Base-by-base conservation (phyloP, 1,140 invertebrate genomes). In the Adoxophyes honmai region DNA sequence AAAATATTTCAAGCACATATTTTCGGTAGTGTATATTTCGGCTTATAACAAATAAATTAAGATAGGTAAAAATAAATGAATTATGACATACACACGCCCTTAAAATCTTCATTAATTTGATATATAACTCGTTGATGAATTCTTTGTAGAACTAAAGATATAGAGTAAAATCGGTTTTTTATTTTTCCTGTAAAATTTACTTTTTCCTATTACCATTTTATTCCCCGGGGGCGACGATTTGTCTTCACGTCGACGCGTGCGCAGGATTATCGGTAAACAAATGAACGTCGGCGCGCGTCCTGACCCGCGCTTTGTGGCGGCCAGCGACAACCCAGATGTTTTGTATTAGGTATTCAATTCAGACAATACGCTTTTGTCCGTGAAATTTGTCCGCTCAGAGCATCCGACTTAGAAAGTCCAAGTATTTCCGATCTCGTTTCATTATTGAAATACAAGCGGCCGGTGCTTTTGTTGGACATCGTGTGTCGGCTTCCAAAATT, bases 401-500 rank as follows among this genome's bases (percentile, higher is more conserved):
- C 42, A 48, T 48, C 42, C n/a, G 18, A 48, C 62, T 54, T 60
- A 65, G 68, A 63, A 68, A 66, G 54, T 58, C 59, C 42, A 57
- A 57, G 58, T 57, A 38, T 48, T 57, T 60, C 39, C 56, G 56
- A 68, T 66, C 60, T 58, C 62, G 59, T 63, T 62, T 62, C 21
- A 56, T 66, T 64, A 68, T 70, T 52, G 38, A 54, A 64, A 66
- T 66, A 60, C 62, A 59, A 69, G 52, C 52, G 55, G 52, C 44
- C 34, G 57, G 55, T 52, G 64, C 60, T 59, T 77, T 72, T 73
- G 68, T 77, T 57, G 58, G 16, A 28, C 21, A 3, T 60, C 68
- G 63, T 67, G 64, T 64, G 44, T 57, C 64, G 65, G 53, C 61
- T 68, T 59, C 64, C 51, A 66, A 72, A 77, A 72, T 75, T 66